Evolutionary conservation across 1,140 invertebrate genomes (phyloP).

Genomic region (Leptoteleia sp.): DNA sequence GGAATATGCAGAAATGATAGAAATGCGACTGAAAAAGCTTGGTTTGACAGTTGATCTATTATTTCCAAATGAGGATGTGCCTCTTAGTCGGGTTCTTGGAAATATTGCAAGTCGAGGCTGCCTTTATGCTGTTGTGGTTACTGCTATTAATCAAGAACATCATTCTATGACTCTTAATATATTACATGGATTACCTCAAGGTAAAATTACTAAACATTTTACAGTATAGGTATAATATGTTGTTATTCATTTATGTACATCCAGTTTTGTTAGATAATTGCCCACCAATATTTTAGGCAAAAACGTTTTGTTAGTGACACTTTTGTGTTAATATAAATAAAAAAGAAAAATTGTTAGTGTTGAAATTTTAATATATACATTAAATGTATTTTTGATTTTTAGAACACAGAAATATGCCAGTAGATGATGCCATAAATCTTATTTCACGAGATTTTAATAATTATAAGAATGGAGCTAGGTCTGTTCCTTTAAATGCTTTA

Average conservation of each 20-base stretch:
- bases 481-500: slow-evolving; percentile 76
- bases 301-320: no score
- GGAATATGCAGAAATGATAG: slow-evolving; percentile 94
- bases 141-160: slow-evolving; percentile 91
- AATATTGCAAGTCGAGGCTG: slow-evolving; percentile 92
- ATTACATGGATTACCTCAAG: slow-evolving; percentile 93
- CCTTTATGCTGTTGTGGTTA: slow-evolving; percentile 93
- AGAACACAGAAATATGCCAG: slow-evolving; percentile 97
- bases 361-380: no score
- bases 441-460: slow-evolving; percentile 90
- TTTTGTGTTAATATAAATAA: no score
- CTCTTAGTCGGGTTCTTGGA: slow-evolving; percentile 90
- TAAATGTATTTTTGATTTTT: slow-evolving; percentile 62
- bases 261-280: no score
- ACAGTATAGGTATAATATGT: no score
- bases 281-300: no score
- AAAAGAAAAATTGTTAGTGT: no score
- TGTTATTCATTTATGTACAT: no score
- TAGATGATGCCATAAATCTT: slow-evolving; percentile 93
- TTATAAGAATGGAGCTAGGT: slow-evolving; percentile 85
- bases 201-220: slow-evolving; percentile 81
- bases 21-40: slow-evolving; percentile 89
- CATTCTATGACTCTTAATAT: slow-evolving; percentile 94
- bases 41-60: slow-evolving; percentile 92
- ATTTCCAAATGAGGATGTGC: slow-evolving; percentile 94